Percentiles rank a stretch among this genome's conserved stretches.
These are phyloP conservation scores for Ptychodera flava DNA, from an alignment of 35 echinoderm and acorn worm species.

Conservation along the genomic window DNA sequence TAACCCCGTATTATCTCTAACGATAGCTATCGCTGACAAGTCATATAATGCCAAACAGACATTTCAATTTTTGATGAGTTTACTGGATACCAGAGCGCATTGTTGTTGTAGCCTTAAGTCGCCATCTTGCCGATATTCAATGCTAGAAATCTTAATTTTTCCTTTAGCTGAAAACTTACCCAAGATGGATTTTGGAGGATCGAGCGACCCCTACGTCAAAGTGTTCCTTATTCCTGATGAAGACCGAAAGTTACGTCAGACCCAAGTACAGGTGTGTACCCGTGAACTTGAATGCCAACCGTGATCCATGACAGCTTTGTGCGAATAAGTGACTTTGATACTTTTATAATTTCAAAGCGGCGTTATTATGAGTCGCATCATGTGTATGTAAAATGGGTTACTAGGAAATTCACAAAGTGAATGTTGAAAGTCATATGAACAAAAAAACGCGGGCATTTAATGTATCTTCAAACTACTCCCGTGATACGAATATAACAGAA, in stretches of 20 bases:
- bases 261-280: slow-evolving; percentile 71
- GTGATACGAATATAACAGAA: too few species aligned
- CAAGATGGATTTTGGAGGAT: slow-evolving; percentile 80
- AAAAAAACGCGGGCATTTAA: neutral
- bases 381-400: neutral
- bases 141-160: too few species aligned
- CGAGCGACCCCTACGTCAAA: slow-evolving; percentile 97
- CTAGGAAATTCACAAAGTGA: neutral
- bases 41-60: too few species aligned
- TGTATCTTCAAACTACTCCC: too few species aligned
- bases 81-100: too few species aligned
- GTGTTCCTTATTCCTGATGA: slow-evolving; percentile 75
- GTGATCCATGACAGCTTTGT: neutral
- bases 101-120: too few species aligned
- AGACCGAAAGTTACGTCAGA: slow-evolving; percentile 66
- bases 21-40: too few species aligned
- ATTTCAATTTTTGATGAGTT: too few species aligned
- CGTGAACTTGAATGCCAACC: neutral
- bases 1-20: too few species aligned
- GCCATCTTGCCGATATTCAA: too few species aligned
- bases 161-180: slow-evolving; percentile 48
- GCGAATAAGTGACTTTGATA: neutral
- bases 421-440: neutral
- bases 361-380: neutral
- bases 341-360: neutral